A percentile compares a stretch with the other conserved stretches of the same genome.
Conservation (phyloP, 2,888 invertebrate species). For the Agrochola circellaris region DNA sequence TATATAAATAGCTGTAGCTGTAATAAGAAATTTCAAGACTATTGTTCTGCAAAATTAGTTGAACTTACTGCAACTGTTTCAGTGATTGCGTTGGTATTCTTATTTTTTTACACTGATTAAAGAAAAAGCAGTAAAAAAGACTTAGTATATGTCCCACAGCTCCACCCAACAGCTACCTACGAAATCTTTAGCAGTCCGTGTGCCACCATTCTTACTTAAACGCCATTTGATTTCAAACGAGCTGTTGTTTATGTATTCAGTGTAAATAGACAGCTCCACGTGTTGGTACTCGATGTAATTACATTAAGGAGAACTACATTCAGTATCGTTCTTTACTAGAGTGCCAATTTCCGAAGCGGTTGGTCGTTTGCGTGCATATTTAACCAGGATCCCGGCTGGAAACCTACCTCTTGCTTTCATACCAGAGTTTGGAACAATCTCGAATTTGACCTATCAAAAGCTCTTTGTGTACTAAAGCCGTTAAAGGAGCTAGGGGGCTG, state of each 20-base stretch:
- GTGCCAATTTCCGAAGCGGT: conserved; percentile 77
- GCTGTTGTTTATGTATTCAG: conserved; percentile 66
- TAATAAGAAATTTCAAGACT: not conserved
- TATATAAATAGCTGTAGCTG: not conserved
- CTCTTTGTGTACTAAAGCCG: conserved; percentile 48
- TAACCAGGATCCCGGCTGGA: conserved; percentile 74
- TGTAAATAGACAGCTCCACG: conserved; percentile 61
- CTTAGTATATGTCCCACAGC: too few relatives aligned
- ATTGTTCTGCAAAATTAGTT: not conserved
- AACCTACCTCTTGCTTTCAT: conserved; percentile 55
- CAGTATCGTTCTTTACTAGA: conserved; percentile 75
- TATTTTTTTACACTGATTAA: not conserved
- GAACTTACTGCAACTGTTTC: not conserved
- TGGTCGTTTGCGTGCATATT: conserved; percentile 82
- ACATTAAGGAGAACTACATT: conserved; percentile 79
- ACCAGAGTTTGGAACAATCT: conserved; percentile 47
- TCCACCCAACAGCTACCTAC: not conserved
- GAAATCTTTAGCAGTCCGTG: conserved; percentile 32
- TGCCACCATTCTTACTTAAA: conserved; percentile 34
- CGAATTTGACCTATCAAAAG: conserved; percentile 59
- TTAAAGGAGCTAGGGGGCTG: conserved; percentile 26
- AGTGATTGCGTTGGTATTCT: not conserved
- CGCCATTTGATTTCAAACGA: conserved; percentile 63
- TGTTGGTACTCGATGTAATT: conserved; percentile 75
- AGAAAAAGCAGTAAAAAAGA: not conserved